Conservation (phyloP, 2,113 vertebrate species). For the Excalfactoria chinensis region DNA sequence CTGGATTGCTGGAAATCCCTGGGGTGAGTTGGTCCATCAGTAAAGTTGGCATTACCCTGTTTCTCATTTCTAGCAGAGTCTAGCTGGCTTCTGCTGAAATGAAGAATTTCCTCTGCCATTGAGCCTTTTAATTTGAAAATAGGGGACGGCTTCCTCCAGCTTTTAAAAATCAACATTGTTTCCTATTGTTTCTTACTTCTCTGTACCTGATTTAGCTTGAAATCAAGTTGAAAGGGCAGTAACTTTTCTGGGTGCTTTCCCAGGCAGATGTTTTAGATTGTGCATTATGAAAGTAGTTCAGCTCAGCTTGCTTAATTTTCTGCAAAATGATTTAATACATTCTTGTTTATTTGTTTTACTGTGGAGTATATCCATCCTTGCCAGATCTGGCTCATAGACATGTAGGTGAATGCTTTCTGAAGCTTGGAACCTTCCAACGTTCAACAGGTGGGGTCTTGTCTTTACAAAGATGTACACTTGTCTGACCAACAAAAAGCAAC, state of each 20-base stretch:
- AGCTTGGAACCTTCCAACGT: background rate
- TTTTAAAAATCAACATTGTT: background rate
- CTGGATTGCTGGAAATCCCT: conserved; percentile 82
- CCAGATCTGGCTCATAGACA: background rate
- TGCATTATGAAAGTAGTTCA: background rate
- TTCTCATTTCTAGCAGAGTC: background rate
- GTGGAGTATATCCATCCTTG: background rate
- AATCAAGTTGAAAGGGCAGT: background rate
- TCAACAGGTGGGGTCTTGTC: background rate
- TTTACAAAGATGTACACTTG: fast-evolving
- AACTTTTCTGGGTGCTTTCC: background rate
- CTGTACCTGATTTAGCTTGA: background rate
- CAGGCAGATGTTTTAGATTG: background rate
- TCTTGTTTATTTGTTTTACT: background rate
- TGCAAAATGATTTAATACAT: background rate
- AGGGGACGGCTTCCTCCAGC: background rate
- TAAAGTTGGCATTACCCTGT: background rate
- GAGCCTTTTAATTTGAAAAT: background rate
- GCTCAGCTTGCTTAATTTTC: background rate
- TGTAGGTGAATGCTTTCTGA: background rate
- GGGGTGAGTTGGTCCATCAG: conserved; percentile 78
- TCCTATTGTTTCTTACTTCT: fast-evolving
- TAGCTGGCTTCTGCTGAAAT: background rate
- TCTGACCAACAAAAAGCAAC: background rate
- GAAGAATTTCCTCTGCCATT: background rate